Evolutionary conservation across 2,888 invertebrate genomes (phyloP).

Genomic region (Atethmia centrago): DNA sequence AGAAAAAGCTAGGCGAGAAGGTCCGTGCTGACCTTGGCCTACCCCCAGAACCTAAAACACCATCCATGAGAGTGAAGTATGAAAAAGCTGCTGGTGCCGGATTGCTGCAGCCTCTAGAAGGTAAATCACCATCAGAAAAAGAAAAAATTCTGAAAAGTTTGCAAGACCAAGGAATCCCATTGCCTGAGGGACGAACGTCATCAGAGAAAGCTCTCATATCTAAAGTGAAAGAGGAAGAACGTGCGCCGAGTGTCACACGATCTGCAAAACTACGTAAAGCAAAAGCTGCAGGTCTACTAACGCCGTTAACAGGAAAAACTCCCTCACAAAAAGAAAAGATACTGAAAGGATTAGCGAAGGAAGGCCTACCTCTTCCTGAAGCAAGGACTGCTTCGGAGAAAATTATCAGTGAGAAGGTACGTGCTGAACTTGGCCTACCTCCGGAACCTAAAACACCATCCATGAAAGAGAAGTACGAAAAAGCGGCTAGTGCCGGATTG

Average conservation of each 20-base stretch:
- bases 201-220: slow-evolving; percentile 6
- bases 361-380: neutral
- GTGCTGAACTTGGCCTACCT: slow-evolving; percentile 51
- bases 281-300: neutral
- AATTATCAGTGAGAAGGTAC: neutral
- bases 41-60: slow-evolving; percentile 43
- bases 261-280: neutral
- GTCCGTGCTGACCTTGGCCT: neutral
- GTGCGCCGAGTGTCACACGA: fast-evolving
- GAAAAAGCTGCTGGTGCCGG: neutral
- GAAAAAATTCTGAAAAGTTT: neutral
- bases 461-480: neutral
- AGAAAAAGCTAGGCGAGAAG: neutral
- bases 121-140: neutral
- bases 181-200: slow-evolving; percentile 3
- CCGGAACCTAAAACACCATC: slow-evolving; percentile 54
- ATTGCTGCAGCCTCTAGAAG: neutral
- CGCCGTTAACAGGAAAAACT: neutral
- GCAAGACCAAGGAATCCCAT: neutral
- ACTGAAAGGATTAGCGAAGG: neutral
- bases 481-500: slow-evolving; percentile 42
- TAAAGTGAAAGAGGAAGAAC: neutral
- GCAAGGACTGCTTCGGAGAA: neutral
- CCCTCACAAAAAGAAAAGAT: neutral
- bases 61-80: slow-evolving; percentile 32